phyloP scores from a whole-genome alignment of 2,888 invertebrate species.

The Lordiphosa fenestrarum region DNA sequence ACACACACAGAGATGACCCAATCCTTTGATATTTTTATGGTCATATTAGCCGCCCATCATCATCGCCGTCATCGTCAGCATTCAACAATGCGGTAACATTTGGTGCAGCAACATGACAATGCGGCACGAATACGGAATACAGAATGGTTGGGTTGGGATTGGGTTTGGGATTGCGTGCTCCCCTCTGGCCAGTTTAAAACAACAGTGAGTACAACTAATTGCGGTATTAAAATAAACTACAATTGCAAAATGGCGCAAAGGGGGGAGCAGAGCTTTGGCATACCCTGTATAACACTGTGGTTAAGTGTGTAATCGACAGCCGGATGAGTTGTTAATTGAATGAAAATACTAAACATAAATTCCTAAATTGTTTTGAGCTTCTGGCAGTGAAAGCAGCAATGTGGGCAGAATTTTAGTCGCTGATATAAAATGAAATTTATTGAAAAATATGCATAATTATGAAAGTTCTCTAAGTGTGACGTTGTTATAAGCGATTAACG shows the following conservation, averaged over 20 bases:
- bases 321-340: too few relatives aligned
- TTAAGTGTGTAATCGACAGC: too few relatives aligned
- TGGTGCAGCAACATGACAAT: conserved; percentile 49
- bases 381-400: too few relatives aligned
- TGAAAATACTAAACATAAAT: too few relatives aligned
- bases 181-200: neutral
- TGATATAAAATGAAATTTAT: too few relatives aligned
- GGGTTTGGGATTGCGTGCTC: conserved; percentile 43
- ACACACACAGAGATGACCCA: conserved; percentile 1
- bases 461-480: too few relatives aligned
- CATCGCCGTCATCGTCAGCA: conserved; percentile 5
- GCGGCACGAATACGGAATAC: neutral
- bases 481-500: too few relatives aligned
- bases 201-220: conserved; percentile 59
- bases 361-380: too few relatives aligned
- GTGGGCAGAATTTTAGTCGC: too few relatives aligned
- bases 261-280: neutral
- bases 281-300: conserved; percentile 1
- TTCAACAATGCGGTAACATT: conserved; percentile 1
- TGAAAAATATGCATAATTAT: too few relatives aligned
- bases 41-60: conserved; percentile 1
- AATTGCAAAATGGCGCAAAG: conserved; percentile 69
- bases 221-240: conserved; percentile 73
- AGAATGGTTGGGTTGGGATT: conserved; percentile 2
- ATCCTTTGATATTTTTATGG: neutral